These are phyloP conservation scores for Dasysyrphus tricinctus DNA, from an alignment of 2,888 invertebrate genomes.

Conservation along the genomic window DNA sequence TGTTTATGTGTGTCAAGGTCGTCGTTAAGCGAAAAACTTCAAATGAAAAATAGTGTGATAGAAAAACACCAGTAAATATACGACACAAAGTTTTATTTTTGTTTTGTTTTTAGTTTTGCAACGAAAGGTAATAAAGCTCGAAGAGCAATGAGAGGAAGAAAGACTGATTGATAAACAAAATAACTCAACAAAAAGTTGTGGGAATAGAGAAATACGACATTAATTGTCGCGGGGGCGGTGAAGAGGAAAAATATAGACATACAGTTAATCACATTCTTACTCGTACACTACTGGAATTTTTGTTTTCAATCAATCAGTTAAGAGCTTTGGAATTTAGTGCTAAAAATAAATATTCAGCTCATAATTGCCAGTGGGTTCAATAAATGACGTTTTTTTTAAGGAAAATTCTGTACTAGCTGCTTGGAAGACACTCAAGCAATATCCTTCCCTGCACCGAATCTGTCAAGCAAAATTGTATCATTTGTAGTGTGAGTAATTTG, in stretches of 20 bases:
- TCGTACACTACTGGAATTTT: no score
- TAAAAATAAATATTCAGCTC: no score
- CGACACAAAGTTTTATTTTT: conserved; percentile 35
- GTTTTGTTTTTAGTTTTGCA: background rate
- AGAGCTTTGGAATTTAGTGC: no score
- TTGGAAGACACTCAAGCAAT: no score
- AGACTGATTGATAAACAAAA: conserved; percentile 21
- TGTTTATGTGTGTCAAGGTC: conserved; percentile 64
- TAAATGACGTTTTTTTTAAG: no score
- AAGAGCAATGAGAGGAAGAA: conserved; percentile 1
- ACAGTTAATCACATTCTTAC: background rate
- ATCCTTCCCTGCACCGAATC: no score
- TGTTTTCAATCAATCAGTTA: no score
- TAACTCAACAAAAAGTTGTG: conserved; percentile 6
- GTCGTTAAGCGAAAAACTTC: conserved; percentile 42
- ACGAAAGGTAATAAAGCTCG: conserved; percentile 3
- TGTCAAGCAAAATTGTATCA: no score
- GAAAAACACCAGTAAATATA: background rate
- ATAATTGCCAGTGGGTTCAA: no score
- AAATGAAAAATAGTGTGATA: conserved; percentile 48
- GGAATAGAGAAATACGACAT: conserved; percentile 1
- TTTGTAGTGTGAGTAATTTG: no score
- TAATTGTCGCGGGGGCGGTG: conserved; percentile 40
- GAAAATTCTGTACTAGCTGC: no score
- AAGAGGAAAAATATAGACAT: conserved; percentile 9